These are phyloP conservation scores for Aphaenogaster rudis DNA, from an alignment of 1,140 invertebrate genomes.

Conservation along the genomic window DNA sequence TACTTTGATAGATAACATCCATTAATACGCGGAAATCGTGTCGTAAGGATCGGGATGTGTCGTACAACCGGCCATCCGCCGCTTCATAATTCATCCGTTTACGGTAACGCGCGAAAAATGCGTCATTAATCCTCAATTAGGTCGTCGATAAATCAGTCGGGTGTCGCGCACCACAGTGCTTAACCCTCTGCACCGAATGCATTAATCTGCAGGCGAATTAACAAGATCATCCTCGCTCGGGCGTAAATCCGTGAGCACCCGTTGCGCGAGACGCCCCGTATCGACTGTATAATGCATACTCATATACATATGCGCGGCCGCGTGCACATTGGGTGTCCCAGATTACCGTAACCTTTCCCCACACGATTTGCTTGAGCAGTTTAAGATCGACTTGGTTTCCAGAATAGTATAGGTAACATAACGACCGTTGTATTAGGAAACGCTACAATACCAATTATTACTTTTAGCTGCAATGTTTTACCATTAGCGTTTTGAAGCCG, in stretches of 20 bases:
- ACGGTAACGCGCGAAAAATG: constrained; percentile 49
- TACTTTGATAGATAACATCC: constrained; percentile 18
- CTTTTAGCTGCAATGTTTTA: background rate
- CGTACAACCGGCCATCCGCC: background rate
- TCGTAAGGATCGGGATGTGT: background rate
- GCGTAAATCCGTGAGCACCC: constrained; percentile 72
- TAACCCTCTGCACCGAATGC: constrained; percentile 57
- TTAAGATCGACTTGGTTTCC: background rate
- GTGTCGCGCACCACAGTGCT: constrained; percentile 42
- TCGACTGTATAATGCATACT: constrained; percentile 44
- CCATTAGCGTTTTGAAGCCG: background rate
- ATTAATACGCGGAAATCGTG: background rate
- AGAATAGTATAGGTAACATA: background rate
- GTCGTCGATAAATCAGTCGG: constrained; percentile 57
- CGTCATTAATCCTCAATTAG: constrained; percentile 58
- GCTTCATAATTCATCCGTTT: constrained; percentile 53
- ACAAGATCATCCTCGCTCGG: constrained; percentile 73
- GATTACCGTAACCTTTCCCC: background rate
- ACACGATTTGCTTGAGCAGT: background rate
- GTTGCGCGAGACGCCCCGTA: constrained; percentile 25
- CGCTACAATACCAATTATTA: background rate
- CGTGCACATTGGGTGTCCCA: constrained; percentile 4
- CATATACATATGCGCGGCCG: background rate
- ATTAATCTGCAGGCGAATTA: constrained; percentile 68
- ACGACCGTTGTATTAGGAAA: background rate